Conservation (phyloP, 2,797 vertebrate species). For the Sebastes matsubarae region DNA sequence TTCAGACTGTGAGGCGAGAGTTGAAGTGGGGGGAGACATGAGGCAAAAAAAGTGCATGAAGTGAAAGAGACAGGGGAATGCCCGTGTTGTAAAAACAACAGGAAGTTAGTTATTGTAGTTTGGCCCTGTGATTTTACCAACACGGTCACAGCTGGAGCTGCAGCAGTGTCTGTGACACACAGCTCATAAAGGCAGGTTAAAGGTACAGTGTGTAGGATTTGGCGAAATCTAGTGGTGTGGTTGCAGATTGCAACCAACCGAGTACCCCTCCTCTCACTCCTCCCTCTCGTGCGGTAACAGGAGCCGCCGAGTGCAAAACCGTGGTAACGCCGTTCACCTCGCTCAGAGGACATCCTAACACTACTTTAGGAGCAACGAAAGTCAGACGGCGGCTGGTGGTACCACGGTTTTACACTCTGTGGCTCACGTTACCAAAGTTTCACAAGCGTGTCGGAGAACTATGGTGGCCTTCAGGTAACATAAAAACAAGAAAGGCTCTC, state of each 20-base stretch:
- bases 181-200: background rate
- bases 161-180: background rate
- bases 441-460: too few relatives aligned
- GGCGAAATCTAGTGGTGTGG: too few relatives aligned
- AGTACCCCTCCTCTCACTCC: too few relatives aligned
- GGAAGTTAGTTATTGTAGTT: constrained; percentile 8
- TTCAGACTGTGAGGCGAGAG: background rate
- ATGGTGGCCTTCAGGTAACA: rapidly evolving
- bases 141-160: background rate
- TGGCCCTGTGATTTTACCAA: background rate
- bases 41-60: background rate
- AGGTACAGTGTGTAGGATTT: background rate
- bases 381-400: rapidly evolving
- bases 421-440: too few relatives aligned
- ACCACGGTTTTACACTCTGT: too few relatives aligned
- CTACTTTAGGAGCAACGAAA: too few relatives aligned
- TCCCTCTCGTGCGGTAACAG: too few relatives aligned
- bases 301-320: too few relatives aligned
- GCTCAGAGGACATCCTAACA: too few relatives aligned
- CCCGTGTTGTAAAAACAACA: background rate
- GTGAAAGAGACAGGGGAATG: background rate
- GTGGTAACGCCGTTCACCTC: too few relatives aligned
- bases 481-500: too few relatives aligned
- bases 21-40: background rate
- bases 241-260: too few relatives aligned